Conservation (phyloP, 2,888 invertebrate species). For the Cephus runcator region DNA sequence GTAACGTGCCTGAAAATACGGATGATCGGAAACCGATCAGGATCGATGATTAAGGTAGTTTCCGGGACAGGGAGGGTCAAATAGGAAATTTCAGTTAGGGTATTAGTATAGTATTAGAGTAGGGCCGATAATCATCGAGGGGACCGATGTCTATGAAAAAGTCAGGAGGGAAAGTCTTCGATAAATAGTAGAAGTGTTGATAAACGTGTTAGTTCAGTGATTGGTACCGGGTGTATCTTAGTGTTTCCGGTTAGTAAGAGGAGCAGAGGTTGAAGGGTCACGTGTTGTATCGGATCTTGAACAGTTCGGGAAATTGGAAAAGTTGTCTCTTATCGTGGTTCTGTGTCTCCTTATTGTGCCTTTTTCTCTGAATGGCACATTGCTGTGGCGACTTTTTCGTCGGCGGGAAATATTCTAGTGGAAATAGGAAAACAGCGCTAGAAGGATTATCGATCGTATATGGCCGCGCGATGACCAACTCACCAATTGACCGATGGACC, state of each 20-base stretch:
- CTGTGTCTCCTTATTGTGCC: neutral
- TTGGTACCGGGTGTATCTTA: neutral
- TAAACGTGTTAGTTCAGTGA: neutral
- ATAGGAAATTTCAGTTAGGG: neutral
- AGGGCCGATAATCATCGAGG: neutral
- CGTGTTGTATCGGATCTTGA: slow-evolving; percentile 1
- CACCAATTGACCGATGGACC: slow-evolving; percentile 3
- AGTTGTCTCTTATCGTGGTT: slow-evolving; percentile 29
- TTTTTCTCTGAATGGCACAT: neutral
- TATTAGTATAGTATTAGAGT: neutral
- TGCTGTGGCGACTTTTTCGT: neutral
- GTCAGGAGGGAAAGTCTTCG: neutral
- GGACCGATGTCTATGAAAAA: neutral
- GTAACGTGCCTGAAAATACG: neutral
- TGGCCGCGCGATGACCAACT: neutral
- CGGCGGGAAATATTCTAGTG: neutral
- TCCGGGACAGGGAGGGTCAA: neutral
- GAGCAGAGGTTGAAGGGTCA: neutral
- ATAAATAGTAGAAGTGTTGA: neutral
- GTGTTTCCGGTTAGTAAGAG: neutral
- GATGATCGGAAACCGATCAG: neutral
- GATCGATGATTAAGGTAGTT: neutral
- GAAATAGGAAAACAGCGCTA: neutral
- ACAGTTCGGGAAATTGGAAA: slow-evolving; percentile 32
- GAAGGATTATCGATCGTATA: neutral